These are phyloP conservation scores for Anastrepha ludens DNA, from an alignment of 1,140 invertebrate genomes.

Conservation along the genomic window DNA sequence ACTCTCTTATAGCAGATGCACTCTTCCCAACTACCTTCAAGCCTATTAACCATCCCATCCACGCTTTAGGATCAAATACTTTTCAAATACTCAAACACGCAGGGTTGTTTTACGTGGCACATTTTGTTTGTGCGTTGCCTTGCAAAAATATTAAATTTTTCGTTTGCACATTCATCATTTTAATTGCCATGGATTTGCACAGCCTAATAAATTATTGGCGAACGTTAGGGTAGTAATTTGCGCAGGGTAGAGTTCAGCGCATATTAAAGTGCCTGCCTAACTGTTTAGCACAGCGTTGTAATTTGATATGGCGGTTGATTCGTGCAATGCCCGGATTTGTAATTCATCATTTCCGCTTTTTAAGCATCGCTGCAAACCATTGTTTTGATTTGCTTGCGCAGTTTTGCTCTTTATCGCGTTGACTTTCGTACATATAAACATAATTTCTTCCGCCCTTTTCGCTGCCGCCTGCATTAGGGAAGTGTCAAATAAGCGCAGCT, in stretches of 20 bases:
- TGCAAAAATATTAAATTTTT: conserved; percentile 13
- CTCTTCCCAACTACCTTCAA: not conserved
- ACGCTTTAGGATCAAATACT: not conserved
- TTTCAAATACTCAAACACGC: not conserved
- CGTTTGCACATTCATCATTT: conserved; percentile 19
- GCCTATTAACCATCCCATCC: not conserved
- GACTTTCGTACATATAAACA: too few relatives aligned
- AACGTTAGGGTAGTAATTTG: not conserved
- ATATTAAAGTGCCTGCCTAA: not conserved
- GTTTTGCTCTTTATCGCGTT: not conserved
- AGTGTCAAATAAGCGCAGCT: not conserved
- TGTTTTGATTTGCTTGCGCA: not conserved
- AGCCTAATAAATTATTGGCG: not conserved
- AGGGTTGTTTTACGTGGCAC: not conserved
- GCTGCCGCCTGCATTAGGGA: not conserved
- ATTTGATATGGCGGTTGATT: not conserved
- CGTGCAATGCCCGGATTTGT: not conserved
- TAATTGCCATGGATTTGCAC: conserved; percentile 25
- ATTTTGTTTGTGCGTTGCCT: not conserved
- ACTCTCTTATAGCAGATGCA: not conserved
- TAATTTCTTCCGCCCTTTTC: not conserved
- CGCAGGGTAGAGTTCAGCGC: not conserved
- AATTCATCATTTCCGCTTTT: conserved; percentile 11
- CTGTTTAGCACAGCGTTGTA: not conserved
- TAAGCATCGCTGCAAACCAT: not conserved